Base-by-base conservation (phyloP, 23 tunicate species). In the Halocynthia aurantium region DNA sequence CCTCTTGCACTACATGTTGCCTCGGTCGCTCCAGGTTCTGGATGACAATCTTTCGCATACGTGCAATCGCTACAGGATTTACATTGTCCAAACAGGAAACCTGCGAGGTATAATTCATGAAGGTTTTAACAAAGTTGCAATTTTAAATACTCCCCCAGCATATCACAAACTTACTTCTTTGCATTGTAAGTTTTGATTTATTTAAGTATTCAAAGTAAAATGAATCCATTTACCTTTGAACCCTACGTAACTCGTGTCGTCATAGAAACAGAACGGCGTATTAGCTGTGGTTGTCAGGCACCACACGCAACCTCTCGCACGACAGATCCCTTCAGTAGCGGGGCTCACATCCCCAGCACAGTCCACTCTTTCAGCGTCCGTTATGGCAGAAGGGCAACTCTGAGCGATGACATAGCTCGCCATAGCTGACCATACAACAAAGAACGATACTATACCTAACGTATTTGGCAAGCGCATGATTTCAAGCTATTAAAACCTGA, bases 21-120 rank as follows among this genome's bases (percentile, higher is more conserved):
- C 31, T 55, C 78, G 5, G 18, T 74, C 0, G 78, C 78, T 74
- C 78, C 78, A 0, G 78, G 78, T 49, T 74, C 78, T 40, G 78
- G 78, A 6, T 74, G 78, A 53, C 78, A 74, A 54, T 74, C 78
- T 53, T 74, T 74, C 5, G 78, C 56, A 54, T 55, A 74, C 6
- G 78, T 65, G 40, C 78, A 74, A 54, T 74, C 55, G 22, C 78
- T 74, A 4, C 78, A 74, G 0, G 78, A 74, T 53, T 22, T 10
- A 74, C 78, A 74, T 54, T 54, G 78, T 19, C 78, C 17, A 19
- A 54, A 44, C 5, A 74, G 57, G 22, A 74, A 55, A 31, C 56
- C 78, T 74, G 63, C 13, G 17, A 58, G 63, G 17, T 13, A 58
- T 1, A 58, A 58, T 13, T 58, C 44, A 31, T 31, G 44, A 1